Evolutionary conservation across 2,888 invertebrate species (phyloP), one percentile per base, ranked within the genome.

Genomic region (Cheilosia vulpina): DNA sequence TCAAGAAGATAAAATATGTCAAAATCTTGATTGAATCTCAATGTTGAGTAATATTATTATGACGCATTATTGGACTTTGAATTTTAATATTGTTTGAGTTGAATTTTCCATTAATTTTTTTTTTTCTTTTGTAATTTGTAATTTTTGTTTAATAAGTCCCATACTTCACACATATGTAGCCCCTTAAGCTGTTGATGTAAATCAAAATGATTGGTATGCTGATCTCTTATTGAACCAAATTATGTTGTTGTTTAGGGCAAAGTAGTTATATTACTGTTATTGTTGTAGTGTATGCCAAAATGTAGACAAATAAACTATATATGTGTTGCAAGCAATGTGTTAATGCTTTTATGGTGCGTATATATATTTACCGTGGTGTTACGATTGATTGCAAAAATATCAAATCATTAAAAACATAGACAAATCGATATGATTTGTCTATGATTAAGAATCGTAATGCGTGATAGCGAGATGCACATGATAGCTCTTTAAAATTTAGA

Each of bases 261-360:
- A 58, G 24, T 68, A 80, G 57, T 84, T 71, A 27, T 75, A 79
- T 72, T 53, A 71, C 41, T 80, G 72, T 81, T 72, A 62, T 72
- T 71, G 47, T 68, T 81, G 72, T 77, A 77, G 62, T 85, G 65
- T 78, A 72, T 77, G 72, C 76, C 76, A 82, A 76, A 73, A 77
- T 53, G 41, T 80, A 73, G 77, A 87, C 38, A 82, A 87, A 77
- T 69, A 77, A 77, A 82, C 43, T 73, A 62, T 76, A 21, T 55
- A 63, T 73, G 65, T 82, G 87, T 87, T 87, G 68, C 63, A 82
- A 73, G 53, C 17, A 52, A 69, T 66, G 58, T 52, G 58, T 43
- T 17, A 43, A 27, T 55, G 24, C 21, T 47, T 45, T 47, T 62
- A 27, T 45, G 5, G 7, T 47, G 2, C n/a, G 7, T 7, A 9